Evolutionary conservation across 2,797 vertebrate species (phyloP).

Genomic region (Macropus fuliginosus): DNA sequence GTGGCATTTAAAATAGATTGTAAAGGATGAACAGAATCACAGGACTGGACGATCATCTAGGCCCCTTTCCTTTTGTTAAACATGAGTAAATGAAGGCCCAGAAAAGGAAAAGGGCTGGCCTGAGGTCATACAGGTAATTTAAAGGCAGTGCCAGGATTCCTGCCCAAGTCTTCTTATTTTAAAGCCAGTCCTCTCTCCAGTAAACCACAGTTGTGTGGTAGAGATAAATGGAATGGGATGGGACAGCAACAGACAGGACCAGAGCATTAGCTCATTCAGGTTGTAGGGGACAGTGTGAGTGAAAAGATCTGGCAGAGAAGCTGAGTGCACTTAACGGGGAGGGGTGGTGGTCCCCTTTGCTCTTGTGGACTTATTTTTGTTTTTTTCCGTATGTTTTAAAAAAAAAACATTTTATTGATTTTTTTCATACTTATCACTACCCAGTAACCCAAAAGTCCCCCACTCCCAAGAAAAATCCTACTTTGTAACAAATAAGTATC

Average conservation of each 20-base stretch:
- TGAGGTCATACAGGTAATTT: background rate
- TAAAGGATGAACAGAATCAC: background rate
- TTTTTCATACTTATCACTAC: background rate
- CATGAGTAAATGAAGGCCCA: background rate
- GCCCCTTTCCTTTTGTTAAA: background rate
- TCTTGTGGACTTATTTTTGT: background rate
- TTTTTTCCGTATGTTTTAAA: background rate
- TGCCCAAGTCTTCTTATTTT: background rate
- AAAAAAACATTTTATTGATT: background rate
- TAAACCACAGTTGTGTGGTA: background rate
- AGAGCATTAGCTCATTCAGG: background rate
- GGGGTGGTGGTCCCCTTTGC: background rate
- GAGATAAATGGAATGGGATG: background rate
- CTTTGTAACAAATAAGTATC: background rate
- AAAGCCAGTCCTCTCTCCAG: background rate
- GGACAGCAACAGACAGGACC: background rate
- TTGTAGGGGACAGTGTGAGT: background rate
- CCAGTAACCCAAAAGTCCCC: background rate
- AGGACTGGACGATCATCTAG: background rate
- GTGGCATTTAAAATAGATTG: background rate
- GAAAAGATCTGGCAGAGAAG: background rate
- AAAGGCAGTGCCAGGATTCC: background rate
- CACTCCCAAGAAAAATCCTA: background rate
- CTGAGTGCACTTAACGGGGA: background rate
- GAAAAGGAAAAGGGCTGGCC: background rate